Conservation (phyloP, 2,888 invertebrate species). For the Ditula angustiorana region DNA sequence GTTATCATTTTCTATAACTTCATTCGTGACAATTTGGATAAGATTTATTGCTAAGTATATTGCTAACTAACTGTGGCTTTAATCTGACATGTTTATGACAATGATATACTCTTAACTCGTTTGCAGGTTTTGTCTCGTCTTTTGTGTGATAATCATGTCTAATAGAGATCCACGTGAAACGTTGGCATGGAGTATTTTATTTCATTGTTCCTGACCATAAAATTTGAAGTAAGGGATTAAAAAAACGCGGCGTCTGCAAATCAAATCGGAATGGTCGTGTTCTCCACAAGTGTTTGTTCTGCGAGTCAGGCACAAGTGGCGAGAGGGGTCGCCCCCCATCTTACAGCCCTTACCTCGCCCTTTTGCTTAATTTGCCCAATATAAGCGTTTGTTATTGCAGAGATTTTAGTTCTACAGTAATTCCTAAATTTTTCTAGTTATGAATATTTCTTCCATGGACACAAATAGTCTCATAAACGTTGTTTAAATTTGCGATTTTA, state of each 20-base stretch:
- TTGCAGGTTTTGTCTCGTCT: no score
- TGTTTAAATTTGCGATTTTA: no score
- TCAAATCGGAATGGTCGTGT: slow-evolving; percentile 53
- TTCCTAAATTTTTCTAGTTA: not conserved
- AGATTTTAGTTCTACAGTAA: slow-evolving; percentile 19
- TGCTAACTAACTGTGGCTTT: no score
- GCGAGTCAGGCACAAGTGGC: slow-evolving; percentile 65
- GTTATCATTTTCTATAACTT: no score
- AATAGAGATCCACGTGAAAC: no score
- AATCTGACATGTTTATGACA: no score
- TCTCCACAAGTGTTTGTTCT: slow-evolving; percentile 71
- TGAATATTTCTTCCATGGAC: not conserved
- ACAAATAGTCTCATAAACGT: not conserved
- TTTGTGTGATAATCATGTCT: no score
- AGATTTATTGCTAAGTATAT: no score
- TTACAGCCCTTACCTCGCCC: slow-evolving; percentile 58
- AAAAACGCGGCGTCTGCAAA: slow-evolving; percentile 51
- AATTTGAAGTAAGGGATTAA: not conserved
- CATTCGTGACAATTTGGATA: no score
- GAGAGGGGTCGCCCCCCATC: slow-evolving; percentile 66
- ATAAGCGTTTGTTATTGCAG: slow-evolving; percentile 42
- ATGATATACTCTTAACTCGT: no score
- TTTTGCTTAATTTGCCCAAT: slow-evolving; percentile 72
- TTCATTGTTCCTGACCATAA: not conserved
- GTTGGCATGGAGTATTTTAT: no score